Percentiles rank a stretch among this genome's conserved stretches.
Evolutionary conservation across 2,888 invertebrate species (phyloP).

Genomic region (Myathropa florea): DNA sequence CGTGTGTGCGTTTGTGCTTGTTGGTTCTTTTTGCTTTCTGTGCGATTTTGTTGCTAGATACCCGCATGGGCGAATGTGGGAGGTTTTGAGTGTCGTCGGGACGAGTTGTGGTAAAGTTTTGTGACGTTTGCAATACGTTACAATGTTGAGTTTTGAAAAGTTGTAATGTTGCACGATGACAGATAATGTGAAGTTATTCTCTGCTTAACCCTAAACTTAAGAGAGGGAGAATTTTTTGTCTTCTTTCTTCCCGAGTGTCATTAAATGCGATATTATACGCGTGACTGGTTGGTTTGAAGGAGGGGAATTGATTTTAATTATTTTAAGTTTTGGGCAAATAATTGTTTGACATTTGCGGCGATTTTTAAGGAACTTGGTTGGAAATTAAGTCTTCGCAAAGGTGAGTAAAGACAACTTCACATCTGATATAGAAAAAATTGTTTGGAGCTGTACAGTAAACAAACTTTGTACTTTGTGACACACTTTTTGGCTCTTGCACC

Average conservation of each 20-base stretch:
- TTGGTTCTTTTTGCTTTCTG: no score
- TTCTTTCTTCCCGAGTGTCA: neutral
- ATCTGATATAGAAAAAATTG: no score
- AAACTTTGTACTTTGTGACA: no score
- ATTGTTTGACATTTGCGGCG: no score
- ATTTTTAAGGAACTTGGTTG: no score
- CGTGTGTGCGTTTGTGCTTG: neutral
- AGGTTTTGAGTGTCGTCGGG: neutral
- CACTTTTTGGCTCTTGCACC: no score
- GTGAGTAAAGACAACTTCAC: no score
- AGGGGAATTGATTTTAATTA: neutral
- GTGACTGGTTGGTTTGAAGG: neutral
- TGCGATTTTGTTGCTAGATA: neutral
- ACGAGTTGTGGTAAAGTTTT: conserved; percentile 37
- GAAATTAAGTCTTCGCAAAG: no score
- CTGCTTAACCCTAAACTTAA: neutral
- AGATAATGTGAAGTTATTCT: neutral
- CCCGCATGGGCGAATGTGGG: conserved; percentile 16
- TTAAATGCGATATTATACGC: neutral
- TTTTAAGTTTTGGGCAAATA: neutral
- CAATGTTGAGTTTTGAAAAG: conserved; percentile 54
- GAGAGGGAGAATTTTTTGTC: neutral
- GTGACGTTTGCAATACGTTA: conserved; percentile 54
- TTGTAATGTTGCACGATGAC: conserved; percentile 2
- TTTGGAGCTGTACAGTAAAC: no score